A percentile compares a stretch with the other conserved stretches of the same genome.
Evolutionary conservation across 2,113 vertebrate genomes (phyloP).

Genomic region (Miniopterus natalensis): DNA sequence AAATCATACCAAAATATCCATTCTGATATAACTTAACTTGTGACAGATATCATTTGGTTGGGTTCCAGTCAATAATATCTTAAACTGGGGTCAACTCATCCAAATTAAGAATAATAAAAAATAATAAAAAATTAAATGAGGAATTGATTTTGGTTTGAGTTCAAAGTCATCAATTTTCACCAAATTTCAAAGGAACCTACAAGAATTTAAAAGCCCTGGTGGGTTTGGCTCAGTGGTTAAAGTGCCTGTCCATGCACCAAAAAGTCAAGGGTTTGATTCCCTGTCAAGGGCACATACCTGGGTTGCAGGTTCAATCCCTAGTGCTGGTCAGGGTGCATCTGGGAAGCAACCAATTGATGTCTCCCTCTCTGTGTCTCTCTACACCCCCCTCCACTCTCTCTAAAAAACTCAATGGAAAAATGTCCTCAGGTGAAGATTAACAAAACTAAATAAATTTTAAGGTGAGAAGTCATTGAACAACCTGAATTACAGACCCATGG

Average conservation of each 20-base stretch:
- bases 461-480: background rate
- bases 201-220: background rate
- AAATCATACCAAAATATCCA: background rate
- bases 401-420: no score
- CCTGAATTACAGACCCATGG: background rate
- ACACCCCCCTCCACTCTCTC: no score
- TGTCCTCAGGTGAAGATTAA: no score
- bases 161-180: conserved; percentile 38
- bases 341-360: no score
- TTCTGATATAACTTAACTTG: conserved; percentile 33
- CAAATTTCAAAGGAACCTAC: background rate
- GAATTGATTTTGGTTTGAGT: background rate
- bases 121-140: conserved; percentile 34
- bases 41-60: conserved; percentile 32
- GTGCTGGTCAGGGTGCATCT: no score
- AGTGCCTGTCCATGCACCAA: no score
- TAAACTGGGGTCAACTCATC: conserved; percentile 27
- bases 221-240: no score
- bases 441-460: background rate
- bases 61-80: background rate
- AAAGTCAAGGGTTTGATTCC: no score
- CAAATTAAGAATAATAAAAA: conserved; percentile 1
- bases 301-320: no score
- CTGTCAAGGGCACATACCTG: no score
- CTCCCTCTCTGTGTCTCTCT: no score